Conservation (phyloP, 2,797 vertebrate genomes). For the Melopsittacus undulatus region DNA sequence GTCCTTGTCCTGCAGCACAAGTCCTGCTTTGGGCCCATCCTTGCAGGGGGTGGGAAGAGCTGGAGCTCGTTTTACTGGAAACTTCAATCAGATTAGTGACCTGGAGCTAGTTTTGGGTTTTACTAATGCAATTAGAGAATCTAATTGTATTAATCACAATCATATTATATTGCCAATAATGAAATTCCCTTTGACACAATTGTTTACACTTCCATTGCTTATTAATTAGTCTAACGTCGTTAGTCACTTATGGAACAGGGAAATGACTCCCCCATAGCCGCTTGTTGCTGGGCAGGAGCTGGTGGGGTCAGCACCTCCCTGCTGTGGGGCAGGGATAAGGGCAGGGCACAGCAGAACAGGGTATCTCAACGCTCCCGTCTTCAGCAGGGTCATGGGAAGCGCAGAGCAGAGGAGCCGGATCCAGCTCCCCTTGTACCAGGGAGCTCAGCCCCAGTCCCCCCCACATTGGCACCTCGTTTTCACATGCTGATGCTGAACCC, state of each 20-base stretch:
- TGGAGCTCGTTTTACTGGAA: constrained; percentile 13
- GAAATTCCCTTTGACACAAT: constrained; percentile 62
- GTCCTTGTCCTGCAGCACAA: not conserved
- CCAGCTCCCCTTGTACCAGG: fast-evolving
- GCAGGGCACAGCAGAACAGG: not conserved
- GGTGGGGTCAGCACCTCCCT: not conserved
- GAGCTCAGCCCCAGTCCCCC: not conserved
- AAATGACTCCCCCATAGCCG: not conserved
- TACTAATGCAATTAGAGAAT: constrained; percentile 51
- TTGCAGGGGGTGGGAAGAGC: not conserved
- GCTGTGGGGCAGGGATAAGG: not conserved
- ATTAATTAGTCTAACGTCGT: constrained; percentile 28
- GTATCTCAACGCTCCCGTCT: not conserved
- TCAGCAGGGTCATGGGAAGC: not conserved
- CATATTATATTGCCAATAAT: constrained; percentile 60
- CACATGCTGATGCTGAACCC: not conserved
- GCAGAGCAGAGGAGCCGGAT: not conserved
- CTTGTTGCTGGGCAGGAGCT: not conserved
- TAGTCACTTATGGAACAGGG: not conserved
- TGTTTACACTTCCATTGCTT: constrained; percentile 36
- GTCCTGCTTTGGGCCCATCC: fast-evolving
- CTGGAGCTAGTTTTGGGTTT: constrained; percentile 5
- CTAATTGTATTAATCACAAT: constrained; percentile 63
- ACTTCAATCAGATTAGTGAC: constrained; percentile 27
- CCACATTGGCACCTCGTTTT: not conserved